These are phyloP conservation scores for Micromussa lordhowensis DNA, from an alignment of 92 coral and sea anemone species.

Conservation along the genomic window DNA sequence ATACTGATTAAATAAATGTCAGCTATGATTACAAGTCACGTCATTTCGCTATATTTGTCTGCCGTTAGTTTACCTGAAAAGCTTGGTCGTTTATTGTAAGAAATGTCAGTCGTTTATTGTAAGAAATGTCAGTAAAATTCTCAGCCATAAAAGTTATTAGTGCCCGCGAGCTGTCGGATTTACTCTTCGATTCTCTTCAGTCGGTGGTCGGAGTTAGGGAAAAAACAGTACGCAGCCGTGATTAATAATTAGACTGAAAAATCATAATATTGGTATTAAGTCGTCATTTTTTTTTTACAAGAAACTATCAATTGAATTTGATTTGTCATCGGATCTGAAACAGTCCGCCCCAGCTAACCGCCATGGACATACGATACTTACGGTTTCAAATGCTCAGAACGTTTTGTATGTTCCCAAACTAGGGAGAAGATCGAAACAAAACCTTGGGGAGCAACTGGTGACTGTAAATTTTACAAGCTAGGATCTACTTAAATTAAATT, in stretches of 20 bases:
- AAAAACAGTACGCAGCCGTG: background rate
- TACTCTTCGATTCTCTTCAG: background rate
- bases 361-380: background rate
- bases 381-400: background rate
- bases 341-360: background rate
- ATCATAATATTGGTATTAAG: background rate
- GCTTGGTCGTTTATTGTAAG: background rate
- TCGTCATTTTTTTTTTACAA: background rate
- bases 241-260: background rate
- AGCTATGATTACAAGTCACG: background rate
- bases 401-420: background rate
- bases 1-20: background rate
- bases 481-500: background rate
- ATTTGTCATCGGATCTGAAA: background rate
- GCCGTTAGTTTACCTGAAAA: too few relatives aligned
- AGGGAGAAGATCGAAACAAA: background rate
- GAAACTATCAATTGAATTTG: background rate
- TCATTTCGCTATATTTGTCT: background rate
- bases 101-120: too few relatives aligned
- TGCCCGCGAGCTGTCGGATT: too few relatives aligned
- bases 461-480: too few relatives aligned
- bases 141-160: too few relatives aligned
- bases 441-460: background rate
- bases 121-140: too few relatives aligned
- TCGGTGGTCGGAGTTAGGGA: background rate